These are phyloP conservation scores for Formica selysi DNA, from an alignment of 1,140 invertebrate species.

Conservation along the genomic window DNA sequence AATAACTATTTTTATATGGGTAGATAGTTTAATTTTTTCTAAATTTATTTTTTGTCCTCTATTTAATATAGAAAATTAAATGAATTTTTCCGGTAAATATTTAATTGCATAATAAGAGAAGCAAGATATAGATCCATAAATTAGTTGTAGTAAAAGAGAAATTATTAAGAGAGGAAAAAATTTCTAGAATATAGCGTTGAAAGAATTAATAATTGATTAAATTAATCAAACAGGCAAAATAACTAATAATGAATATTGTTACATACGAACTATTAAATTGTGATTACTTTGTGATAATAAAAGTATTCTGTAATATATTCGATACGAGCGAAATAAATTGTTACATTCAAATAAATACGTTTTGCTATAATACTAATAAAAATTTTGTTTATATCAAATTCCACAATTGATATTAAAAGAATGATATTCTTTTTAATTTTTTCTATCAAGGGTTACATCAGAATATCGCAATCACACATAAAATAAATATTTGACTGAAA, in stretches of 20 bases:
- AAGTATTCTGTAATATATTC: background rate
- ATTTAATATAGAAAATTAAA: background rate
- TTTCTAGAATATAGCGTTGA: slow-evolving; percentile 1
- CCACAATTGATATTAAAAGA: background rate
- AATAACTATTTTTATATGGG: background rate
- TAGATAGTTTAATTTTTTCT: slow-evolving; percentile 14
- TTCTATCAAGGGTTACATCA: background rate
- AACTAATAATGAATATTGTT: background rate
- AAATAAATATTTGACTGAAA: background rate
- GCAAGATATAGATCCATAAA: background rate
- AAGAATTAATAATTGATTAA: background rate
- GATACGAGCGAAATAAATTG: background rate
- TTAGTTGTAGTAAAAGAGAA: background rate
- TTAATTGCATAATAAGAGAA: background rate
- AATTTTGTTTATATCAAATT: background rate
- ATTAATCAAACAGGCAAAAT: too few relatives aligned
- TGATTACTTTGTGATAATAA: background rate
- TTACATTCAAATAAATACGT: background rate
- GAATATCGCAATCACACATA: background rate
- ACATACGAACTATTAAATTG: background rate
- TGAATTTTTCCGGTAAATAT: background rate
- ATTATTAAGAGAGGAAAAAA: background rate
- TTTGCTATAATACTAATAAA: background rate
- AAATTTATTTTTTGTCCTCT: background rate
- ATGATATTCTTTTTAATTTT: background rate